phyloP scores from a whole-genome alignment of 1,140 invertebrate species.

The Megalopta genalis region DNA sequence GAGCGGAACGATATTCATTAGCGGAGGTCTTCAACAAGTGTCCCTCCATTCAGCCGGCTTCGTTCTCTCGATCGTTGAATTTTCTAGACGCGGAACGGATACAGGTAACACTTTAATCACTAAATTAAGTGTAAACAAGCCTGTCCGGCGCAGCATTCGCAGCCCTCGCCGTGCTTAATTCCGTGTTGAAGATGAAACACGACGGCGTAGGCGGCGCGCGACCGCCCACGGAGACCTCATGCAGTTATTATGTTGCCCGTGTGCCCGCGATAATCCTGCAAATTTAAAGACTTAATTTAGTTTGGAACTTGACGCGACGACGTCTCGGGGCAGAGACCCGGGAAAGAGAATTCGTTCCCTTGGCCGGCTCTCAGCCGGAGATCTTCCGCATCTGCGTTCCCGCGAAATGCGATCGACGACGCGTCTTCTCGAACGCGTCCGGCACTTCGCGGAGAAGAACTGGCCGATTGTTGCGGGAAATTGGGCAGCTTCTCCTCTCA shows the following conservation, averaged over 20 bases:
- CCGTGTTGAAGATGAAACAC: background rate
- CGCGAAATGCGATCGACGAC: too few species aligned
- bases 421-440: too few species aligned
- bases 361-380: background rate
- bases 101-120: background rate
- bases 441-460: too few species aligned
- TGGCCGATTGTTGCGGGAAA: too few species aligned
- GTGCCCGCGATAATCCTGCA: constrained; percentile 9
- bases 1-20: too few species aligned
- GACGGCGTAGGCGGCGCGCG: background rate
- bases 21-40: background rate
- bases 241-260: constrained; percentile 4
- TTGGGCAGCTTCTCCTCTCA: too few species aligned
- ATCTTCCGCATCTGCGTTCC: too few species aligned
- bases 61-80: background rate
- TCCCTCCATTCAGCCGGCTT: background rate
- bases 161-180: background rate
- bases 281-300: constrained; percentile 21
- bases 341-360: constrained; percentile 11
- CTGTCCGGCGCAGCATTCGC: background rate
- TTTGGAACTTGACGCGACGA: constrained; percentile 7
- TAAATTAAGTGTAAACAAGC: constrained; percentile 15
- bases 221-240: background rate
- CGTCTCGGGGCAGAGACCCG: background rate
- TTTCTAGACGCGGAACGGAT: background rate